Conservation (phyloP, 2,113 vertebrate genomes). For the Pedetes capensis region DNA sequence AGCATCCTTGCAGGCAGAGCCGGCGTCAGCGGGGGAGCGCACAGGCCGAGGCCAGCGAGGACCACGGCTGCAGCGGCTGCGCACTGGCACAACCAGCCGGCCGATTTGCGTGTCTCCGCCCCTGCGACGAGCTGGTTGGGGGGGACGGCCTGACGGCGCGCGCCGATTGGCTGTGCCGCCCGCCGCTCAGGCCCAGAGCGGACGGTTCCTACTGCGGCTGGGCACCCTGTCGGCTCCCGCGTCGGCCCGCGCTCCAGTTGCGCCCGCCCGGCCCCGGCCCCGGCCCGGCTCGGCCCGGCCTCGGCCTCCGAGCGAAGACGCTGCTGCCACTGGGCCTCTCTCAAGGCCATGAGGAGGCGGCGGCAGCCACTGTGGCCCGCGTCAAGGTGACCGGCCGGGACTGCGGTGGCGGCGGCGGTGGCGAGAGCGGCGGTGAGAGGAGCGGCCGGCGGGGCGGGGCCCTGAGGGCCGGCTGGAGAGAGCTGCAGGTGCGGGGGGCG, state of each 20-base stretch:
- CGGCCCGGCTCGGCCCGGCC: slow-evolving; percentile 49
- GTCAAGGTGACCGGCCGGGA: slow-evolving; percentile 78
- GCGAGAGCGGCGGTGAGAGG: slow-evolving; percentile 41
- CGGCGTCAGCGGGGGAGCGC: neutral
- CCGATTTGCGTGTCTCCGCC: slow-evolving; percentile 69
- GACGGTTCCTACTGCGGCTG: slow-evolving; percentile 75
- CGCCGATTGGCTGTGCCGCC: slow-evolving; percentile 53
- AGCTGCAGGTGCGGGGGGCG: slow-evolving; percentile 71
- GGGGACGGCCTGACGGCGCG: neutral
- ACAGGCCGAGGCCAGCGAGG: slow-evolving; percentile 23
- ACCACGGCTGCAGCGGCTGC: slow-evolving; percentile 64
- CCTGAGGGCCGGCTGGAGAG: slow-evolving; percentile 36
- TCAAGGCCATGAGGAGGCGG: slow-evolving; percentile 75
- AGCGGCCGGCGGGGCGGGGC: slow-evolving; percentile 34
- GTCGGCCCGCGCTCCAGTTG: slow-evolving; percentile 63
- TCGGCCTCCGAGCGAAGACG: slow-evolving; percentile 48
- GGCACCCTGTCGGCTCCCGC: slow-evolving; percentile 59
- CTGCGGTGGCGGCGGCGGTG: slow-evolving; percentile 66
- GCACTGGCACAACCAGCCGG: slow-evolving; percentile 58
- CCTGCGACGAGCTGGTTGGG: slow-evolving; percentile 57
- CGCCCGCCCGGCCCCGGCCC: slow-evolving; percentile 46
- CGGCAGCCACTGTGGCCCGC: slow-evolving; percentile 69
- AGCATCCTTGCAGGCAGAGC: slow-evolving; percentile 43
- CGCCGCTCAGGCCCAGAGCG: slow-evolving; percentile 65
- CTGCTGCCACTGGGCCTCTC: slow-evolving; percentile 67